Evolutionary conservation across 2,797 vertebrate species (phyloP).

Genomic region (Aphelocoma californica): DNA sequence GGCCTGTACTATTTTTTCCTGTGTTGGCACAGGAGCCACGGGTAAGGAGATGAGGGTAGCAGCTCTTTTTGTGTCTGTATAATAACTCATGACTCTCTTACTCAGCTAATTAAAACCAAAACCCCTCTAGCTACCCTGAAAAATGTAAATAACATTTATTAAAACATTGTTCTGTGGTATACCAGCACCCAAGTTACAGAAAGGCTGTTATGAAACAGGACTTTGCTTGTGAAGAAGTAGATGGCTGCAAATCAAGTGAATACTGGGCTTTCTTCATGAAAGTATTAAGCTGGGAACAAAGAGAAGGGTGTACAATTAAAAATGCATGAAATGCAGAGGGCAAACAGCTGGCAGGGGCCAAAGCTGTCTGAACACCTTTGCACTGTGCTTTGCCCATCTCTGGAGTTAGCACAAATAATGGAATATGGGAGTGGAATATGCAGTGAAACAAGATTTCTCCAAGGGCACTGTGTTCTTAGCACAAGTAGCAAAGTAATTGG

Average conservation of each 20-base stretch:
- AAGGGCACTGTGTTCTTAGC: slow-evolving; percentile 11
- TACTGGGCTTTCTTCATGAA: slow-evolving; percentile 4
- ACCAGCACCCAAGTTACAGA: slow-evolving; percentile 9
- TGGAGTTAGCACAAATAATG: neutral
- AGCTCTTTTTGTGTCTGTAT: slow-evolving; percentile 4
- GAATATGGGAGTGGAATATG: neutral
- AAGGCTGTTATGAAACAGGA: slow-evolving; percentile 8
- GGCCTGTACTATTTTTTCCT: neutral
- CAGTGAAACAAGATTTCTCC: neutral
- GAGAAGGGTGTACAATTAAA: slow-evolving; percentile 11
- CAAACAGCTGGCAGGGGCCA: slow-evolving; percentile 12
- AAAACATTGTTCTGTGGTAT: slow-evolving; percentile 36
- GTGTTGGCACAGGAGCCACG: neutral
- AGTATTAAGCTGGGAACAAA: neutral
- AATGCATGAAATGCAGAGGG: slow-evolving; percentile 16
- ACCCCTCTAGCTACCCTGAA: slow-evolving; percentile 27
- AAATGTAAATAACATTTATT: slow-evolving; percentile 50
- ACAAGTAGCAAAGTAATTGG: neutral
- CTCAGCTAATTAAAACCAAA: slow-evolving; percentile 56
- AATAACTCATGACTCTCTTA: slow-evolving; percentile 8
- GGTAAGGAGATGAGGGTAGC: neutral
- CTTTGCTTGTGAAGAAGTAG: neutral
- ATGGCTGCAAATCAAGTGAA: neutral
- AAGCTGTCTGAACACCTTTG: neutral
- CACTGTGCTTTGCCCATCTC: neutral